These are phyloP conservation scores for Siniperca scherzeri DNA, from an alignment of 2,797 vertebrate genomes.

Conservation along the genomic window DNA sequence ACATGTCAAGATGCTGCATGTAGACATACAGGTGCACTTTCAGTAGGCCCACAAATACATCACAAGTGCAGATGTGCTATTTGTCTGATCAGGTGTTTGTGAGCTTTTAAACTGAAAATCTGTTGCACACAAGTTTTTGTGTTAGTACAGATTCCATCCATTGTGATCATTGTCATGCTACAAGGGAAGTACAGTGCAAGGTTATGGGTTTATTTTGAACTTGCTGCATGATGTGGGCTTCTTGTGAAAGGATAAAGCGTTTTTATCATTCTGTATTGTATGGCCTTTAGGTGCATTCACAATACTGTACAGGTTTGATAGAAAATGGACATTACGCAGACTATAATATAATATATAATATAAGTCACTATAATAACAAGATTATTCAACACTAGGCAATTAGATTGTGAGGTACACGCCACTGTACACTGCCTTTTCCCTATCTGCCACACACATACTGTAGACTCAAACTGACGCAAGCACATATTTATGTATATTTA, in stretches of 20 bases:
- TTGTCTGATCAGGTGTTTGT: slow-evolving; percentile 1
- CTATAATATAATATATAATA: not conserved
- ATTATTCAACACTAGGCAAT: not conserved
- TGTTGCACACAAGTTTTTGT: slow-evolving; percentile 13
- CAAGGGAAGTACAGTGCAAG: not conserved
- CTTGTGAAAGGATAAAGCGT: not conserved
- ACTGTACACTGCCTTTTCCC: not conserved
- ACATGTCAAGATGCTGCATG: slow-evolving; percentile 10
- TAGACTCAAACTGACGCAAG: slow-evolving; percentile 26
- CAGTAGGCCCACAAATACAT: not conserved
- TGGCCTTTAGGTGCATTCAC: not conserved
- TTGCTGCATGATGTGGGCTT: not conserved
- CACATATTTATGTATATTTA: slow-evolving; percentile 15
- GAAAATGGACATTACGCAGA: no score
- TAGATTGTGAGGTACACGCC: not conserved
- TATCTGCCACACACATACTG: not conserved
- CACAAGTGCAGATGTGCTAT: slow-evolving; percentile 33
- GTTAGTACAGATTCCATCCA: not conserved
- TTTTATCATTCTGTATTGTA: not conserved
- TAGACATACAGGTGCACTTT: slow-evolving; percentile 15
- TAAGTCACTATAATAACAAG: not conserved
- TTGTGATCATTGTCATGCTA: not conserved
- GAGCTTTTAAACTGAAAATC: slow-evolving; percentile 14
- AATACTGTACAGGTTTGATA: not conserved
- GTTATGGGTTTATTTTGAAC: not conserved